A percentile compares a stretch with the other conserved stretches of the same genome.
Conservation (phyloP, 2,113 vertebrate genomes). For the Plestiodon gilberti region DNA sequence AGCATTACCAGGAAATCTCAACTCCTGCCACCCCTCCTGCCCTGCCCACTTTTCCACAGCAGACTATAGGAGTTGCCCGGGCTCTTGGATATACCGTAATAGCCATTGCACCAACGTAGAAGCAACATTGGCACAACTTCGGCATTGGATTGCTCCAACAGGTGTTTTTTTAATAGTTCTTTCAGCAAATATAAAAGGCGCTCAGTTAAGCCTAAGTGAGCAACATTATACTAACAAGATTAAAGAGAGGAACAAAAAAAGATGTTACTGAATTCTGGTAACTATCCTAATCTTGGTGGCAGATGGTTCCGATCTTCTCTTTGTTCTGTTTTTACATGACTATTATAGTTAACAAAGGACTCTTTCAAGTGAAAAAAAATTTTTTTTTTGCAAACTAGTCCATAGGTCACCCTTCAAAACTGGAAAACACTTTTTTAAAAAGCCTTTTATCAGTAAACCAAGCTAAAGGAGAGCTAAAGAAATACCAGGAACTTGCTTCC, state of each 20-base stretch:
- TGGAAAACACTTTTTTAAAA: constrained; percentile 29
- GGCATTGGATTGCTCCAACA: too few relatives aligned
- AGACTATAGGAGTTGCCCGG: too few relatives aligned
- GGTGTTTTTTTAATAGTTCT: too few relatives aligned
- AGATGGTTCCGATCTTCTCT: constrained; percentile 51
- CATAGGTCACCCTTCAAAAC: neutral
- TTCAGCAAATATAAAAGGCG: constrained; percentile 7
- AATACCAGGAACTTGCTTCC: constrained; percentile 4
- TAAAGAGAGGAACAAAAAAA: neutral
- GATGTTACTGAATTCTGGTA: constrained; percentile 4
- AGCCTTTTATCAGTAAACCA: constrained; percentile 1
- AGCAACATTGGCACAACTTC: too few relatives aligned
- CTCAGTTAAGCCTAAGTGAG: constrained; percentile 19
- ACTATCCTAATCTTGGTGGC: constrained; percentile 30
- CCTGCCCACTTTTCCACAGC: too few relatives aligned
- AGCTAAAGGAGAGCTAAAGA: constrained; percentile 19
- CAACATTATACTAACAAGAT: neutral
- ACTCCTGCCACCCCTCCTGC: too few relatives aligned
- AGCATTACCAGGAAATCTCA: too few relatives aligned
- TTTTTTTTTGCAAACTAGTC: constrained; percentile 26
- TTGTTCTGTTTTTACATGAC: constrained; percentile 19
- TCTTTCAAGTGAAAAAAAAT: constrained; percentile 5
- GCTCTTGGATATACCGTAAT: too few relatives aligned
- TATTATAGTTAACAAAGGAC: constrained; percentile 21
- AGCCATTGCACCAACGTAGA: too few relatives aligned